Percentiles rank a stretch among this genome's conserved stretches.
Evolutionary conservation across 23 tunicate species (phyloP).

Genomic region (Ascidia mentula): DNA sequence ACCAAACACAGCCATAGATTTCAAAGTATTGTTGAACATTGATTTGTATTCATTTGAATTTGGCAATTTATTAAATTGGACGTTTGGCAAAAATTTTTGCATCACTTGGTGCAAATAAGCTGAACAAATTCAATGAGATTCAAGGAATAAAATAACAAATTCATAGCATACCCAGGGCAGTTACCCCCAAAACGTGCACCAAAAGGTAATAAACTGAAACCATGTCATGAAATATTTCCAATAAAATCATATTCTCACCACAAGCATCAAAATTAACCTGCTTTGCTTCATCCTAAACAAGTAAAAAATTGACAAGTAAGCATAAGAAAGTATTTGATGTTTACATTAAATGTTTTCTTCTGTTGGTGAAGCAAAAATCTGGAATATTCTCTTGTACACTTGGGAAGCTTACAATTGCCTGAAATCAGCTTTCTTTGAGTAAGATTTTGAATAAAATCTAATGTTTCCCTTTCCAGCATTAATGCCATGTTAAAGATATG

Average conservation of each 20-base stretch:
- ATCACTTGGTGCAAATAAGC: background rate
- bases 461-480: background rate
- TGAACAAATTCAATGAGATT: background rate
- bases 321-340: no score
- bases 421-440: background rate
- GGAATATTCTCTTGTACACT: background rate
- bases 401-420: background rate
- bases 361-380: conserved; percentile 6
- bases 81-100: background rate
- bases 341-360: background rate
- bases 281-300: background rate
- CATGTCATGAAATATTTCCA: background rate
- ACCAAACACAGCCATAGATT: background rate
- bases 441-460: background rate
- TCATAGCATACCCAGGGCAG: background rate
- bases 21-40: background rate
- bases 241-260: background rate
- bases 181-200: background rate
- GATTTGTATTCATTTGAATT: background rate
- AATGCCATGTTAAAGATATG: background rate
- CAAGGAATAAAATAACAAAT: background rate
- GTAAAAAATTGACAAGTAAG: no score
- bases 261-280: no score
- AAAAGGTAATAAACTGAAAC: conserved; percentile 1
- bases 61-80: background rate